Base-by-base conservation (phyloP, 2,888 invertebrate species). In the Phasia obesa region DNA sequence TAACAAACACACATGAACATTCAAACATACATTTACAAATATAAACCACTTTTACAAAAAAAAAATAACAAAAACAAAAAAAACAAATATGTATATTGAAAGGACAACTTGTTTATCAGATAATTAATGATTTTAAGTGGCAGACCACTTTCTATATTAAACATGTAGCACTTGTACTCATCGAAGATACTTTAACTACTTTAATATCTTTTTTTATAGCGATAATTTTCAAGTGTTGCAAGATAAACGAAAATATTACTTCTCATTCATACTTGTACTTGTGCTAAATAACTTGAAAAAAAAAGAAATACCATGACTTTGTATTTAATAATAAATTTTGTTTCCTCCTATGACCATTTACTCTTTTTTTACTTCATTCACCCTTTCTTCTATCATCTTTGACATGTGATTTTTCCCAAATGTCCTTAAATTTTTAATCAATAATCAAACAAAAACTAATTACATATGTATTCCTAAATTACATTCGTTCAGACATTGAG, bases 361-460 rank as follows among this genome's bases (percentile, higher is more conserved):
- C 23, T 59, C 23, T 1, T 31, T 27, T 35, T 65, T 42, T 38
- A 2, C 11, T 35, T 6, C 11, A 11, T 35, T n/a, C n/a, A n/a
- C 47, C 62, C 17, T 19, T 69, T 51, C 42, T 31, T 64, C 64
- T 60, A 69, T 55, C 47, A 53, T 60, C 23, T 59, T 73, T 67
- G 79, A 60, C 67, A 67, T 67, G 73, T 60, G 79, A 79, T 79
- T 73, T 74, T 60, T 79, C 79, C 73, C 79, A 79, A 79, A 79
- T 74, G 79, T 79, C 79, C 79, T 74, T 67, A 73, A 77, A 60
- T 59, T 74, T 71, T 79, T 73, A 79, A 79, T 79, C 79, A 74
- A 74, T 79, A 74, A 79, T 74, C 73, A 60, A 60, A 74, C 67
- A 44, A 44, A 76, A 79, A 71, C 31, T 73, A 79, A 79, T 79